These are phyloP conservation scores for Pinctada fucata DNA, from an alignment of 2,888 invertebrate species.

Conservation along the genomic window DNA sequence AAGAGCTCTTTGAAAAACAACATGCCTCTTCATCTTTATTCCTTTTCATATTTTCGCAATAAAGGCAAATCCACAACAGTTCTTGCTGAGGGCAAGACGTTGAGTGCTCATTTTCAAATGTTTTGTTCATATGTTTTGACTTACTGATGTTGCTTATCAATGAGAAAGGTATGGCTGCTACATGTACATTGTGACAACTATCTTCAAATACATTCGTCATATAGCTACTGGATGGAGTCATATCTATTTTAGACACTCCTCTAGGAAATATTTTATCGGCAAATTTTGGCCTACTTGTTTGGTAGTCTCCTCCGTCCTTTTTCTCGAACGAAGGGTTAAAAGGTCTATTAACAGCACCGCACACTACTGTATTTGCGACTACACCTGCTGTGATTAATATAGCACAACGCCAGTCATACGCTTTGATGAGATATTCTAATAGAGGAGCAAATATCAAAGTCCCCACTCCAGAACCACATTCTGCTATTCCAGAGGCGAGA, in stretches of 20 bases:
- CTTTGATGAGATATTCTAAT: constrained; percentile 62
- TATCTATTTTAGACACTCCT: background rate
- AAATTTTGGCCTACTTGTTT: background rate
- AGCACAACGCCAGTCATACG: constrained; percentile 71
- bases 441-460: constrained; percentile 71
- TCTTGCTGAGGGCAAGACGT: background rate
- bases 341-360: constrained; percentile 68
- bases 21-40: too few species aligned
- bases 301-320: too few species aligned
- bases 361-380: constrained; percentile 65
- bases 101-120: background rate
- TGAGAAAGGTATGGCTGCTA: too few species aligned
- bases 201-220: too few species aligned
- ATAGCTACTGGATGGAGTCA: too few species aligned
- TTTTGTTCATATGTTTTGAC: background rate
- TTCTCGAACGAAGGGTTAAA: too few species aligned
- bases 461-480: constrained; percentile 73
- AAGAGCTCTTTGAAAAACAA: background rate
- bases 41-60: too few species aligned
- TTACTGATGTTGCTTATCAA: background rate
- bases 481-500: constrained; percentile 73
- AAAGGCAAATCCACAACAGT: background rate
- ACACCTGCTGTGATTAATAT: constrained; percentile 67
- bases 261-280: background rate
- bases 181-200: too few species aligned